Base-by-base conservation (phyloP, 2,797 vertebrate genomes). In the Pygocentrus nattereri region DNA sequence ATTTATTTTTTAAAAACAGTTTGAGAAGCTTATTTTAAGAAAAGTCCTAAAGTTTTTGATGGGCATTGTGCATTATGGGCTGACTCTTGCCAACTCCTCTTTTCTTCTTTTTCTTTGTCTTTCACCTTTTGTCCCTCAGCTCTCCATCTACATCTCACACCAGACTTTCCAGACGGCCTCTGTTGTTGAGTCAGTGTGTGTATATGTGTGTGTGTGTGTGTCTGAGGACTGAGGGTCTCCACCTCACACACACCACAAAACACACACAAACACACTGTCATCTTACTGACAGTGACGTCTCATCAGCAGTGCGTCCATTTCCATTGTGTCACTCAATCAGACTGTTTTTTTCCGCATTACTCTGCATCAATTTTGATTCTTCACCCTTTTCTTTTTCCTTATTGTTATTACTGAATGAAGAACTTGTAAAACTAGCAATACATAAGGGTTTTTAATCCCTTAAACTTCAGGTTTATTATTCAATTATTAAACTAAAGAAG, bases 281-380 rank as follows among this genome's bases (percentile, higher is more conserved):
- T 34, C 23, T 65, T 65, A 65, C 62, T 13, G 31, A 65, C 31
- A 65, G 62, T 65, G 62, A 65, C 62, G 31, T 62, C 59, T 30
- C 23, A 0, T 16, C 25, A 30, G 59, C 59, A 56, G 3, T 2
- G 0, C 25, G 27, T 19, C 31, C 16, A 11, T 65, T 65, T 31
- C 62, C 31, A 65, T 65, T 58, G 23, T 61, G 58, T 61, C 58
- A 61, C 23, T 25, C 23, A 3, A 1, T 23, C 23, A 23, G 6
- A 0, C 10, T 0, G n/a, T 65, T 34, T 21, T 38, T 64, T 34
- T 27, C 62, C 31, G 8, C 21, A 8, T 38, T n/a, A 15, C 16
- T 34, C 19, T 21, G 38, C 38, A 41, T 47, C 65, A 4, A 10
- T 5, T 21, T 18, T 30, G 8, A 15, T 31, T 21, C 3, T 38